Conservation (phyloP, 2,113 vertebrate genomes). For the Azemiops feae region DNA sequence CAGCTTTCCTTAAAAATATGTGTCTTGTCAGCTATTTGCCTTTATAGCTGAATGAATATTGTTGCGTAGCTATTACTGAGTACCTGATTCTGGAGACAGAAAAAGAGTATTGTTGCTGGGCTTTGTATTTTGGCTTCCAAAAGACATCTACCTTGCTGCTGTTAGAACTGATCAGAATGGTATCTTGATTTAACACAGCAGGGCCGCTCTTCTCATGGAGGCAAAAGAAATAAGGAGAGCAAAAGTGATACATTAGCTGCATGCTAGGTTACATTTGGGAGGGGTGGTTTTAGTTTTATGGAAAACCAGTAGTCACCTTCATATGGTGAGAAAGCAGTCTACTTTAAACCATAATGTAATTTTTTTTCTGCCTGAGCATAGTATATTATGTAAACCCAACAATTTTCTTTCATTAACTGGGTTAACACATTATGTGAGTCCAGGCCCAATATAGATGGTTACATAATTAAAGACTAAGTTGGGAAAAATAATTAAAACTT, state of each 20-base stretch:
- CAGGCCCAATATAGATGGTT: neutral
- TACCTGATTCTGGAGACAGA: neutral
- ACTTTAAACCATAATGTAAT: too few relatives aligned
- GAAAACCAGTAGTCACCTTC: too few relatives aligned
- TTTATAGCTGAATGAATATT: neutral
- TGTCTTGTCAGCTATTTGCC: neutral
- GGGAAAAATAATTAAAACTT: neutral
- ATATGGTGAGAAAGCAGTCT: too few relatives aligned
- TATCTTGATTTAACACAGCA: neutral
- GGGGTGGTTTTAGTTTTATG: too few relatives aligned
- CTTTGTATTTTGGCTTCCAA: neutral
- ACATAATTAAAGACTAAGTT: neutral
- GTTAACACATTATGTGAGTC: too few relatives aligned
- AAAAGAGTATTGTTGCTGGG: neutral
- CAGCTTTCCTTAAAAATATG: neutral
- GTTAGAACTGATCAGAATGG: neutral
- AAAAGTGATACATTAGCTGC: too few relatives aligned
- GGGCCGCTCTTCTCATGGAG: neutral
- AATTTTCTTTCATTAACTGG: too few relatives aligned
- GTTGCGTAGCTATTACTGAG: too few relatives aligned
- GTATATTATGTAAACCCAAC: too few relatives aligned
- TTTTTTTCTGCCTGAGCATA: too few relatives aligned
- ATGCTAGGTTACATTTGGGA: too few relatives aligned
- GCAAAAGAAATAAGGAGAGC: too few relatives aligned
- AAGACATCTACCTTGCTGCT: neutral